Conservation (phyloP, 2,113 vertebrate genomes). For the Elgaria multicarinata region DNA sequence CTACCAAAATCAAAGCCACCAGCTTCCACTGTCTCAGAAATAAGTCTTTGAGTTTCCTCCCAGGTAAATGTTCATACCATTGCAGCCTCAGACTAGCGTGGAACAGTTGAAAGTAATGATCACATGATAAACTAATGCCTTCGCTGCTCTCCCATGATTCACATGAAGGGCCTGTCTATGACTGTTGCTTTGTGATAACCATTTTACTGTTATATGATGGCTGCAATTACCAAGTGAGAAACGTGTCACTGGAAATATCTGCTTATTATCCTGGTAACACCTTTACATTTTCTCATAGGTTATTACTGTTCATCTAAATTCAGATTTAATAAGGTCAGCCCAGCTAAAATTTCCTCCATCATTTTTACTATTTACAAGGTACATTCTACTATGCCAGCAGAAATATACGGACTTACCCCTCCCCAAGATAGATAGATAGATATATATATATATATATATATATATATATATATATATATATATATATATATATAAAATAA, state of each 20-base stretch:
- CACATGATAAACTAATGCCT: not conserved
- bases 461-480: no score
- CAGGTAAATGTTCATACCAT: not conserved
- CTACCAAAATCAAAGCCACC: no score
- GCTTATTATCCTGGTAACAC: not conserved
- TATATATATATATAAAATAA: no score
- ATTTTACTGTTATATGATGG: not conserved
- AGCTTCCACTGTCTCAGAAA: no score
- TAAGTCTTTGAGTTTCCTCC: not conserved
- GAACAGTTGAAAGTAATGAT: not conserved
- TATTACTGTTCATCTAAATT: slow-evolving; percentile 24
- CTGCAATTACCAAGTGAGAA: not conserved
- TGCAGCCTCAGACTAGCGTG: not conserved
- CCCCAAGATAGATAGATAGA: no score
- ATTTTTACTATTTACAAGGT: slow-evolving; percentile 27
- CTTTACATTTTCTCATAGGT: slow-evolving; percentile 38
- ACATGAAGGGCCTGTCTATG: not conserved
- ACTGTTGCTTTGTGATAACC: not conserved
- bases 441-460: no score
- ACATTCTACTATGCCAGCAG: slow-evolving; percentile 18
- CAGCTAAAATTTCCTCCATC: not conserved
- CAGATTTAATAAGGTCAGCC: slow-evolving; percentile 39
- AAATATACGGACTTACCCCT: slow-evolving; percentile 18
- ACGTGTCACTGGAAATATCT: not conserved
- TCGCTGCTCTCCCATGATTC: not conserved